phyloP scores from a whole-genome alignment of 2,888 invertebrate genomes.

The Mechanitis messenoides region DNA sequence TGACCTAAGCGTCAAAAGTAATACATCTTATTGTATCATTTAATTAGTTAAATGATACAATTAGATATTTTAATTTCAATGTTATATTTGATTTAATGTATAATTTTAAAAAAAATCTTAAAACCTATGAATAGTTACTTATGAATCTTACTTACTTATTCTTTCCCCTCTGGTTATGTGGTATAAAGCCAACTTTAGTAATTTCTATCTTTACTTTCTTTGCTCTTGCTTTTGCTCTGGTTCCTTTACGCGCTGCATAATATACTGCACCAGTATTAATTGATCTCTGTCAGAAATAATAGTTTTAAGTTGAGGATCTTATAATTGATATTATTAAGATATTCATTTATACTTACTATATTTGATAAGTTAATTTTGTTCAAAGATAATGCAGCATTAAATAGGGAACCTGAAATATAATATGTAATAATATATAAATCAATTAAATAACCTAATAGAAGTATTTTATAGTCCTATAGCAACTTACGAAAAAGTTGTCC shows the following conservation, averaged over 20 bases:
- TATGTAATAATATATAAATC: too few relatives aligned
- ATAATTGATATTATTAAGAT: conserved; percentile 1
- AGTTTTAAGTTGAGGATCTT: neutral
- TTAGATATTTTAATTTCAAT: too few relatives aligned
- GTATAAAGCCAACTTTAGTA: conserved; percentile 84
- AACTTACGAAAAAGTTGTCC: conserved; percentile 61
- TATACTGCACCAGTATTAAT: conserved; percentile 75
- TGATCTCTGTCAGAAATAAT: conserved; percentile 51
- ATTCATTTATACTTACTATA: conserved; percentile 45
- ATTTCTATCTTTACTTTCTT: conserved; percentile 86
- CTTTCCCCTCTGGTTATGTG: conserved; percentile 80
- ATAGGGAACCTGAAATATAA: conserved; percentile 53
- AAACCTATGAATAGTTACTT: neutral
- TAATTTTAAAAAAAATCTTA: too few relatives aligned
- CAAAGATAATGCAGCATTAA: conserved; percentile 45
- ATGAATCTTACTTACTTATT: conserved; percentile 37
- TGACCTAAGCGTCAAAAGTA: too few relatives aligned
- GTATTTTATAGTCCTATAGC: neutral
- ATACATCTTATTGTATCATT: too few relatives aligned
- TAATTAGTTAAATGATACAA: neutral
- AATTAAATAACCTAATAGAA: too few relatives aligned
- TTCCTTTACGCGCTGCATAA: conserved; percentile 89
- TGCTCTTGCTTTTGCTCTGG: conserved; percentile 84
- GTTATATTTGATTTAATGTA: too few relatives aligned
- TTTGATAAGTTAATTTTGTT: conserved; percentile 46